Evolutionary conservation across 2,797 vertebrate genomes (phyloP), one percentile per base, ranked within the genome.

Genomic region (Poeciliopsis presidionis): DNA sequence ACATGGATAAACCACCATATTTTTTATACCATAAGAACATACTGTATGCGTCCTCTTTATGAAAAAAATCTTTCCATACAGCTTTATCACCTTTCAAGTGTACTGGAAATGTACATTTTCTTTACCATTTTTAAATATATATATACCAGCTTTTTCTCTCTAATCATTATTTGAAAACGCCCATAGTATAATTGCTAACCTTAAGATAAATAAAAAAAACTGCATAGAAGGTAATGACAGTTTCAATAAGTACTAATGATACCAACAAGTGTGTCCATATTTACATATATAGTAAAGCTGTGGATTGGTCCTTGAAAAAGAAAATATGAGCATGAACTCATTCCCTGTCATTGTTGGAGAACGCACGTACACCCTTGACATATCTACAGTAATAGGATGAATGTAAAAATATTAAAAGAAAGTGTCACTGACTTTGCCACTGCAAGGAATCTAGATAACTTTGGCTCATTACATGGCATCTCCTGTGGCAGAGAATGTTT

Each of bases 401-500:
- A 49, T 78, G 18, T 41, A 65, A 53, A 59, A 51, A 47, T 59
- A 59, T 70, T 45, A 41, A 61, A 45, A 61, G 16, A 43, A 28
- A 49, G 55, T 72, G 36, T 63, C 46, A 76, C 55, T 63, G 36
- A 76, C 57, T 77, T 67, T 33, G 36, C n/a, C 16, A 47, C 71
- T 65, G 71, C 46, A 13, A 5, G 46, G 25, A 77, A 45, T 53
- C 30, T n/a, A 46, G 51, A 45, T 61, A 45, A 7, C 36, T 74
- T 39, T 67, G 55, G 61, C 45, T 76, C 53, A 75, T 57, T 43
- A 81, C 45, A 65, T 69, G 39, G 41, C 20, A 47, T 81, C 59
- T 57, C 39, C 67, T 65, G 39, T 72, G 25, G 47, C 46, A 49
- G 51, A 57, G 49, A 67, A 70, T 69, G 28, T 12, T 69, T 7